phyloP scores from a whole-genome alignment of 2,113 vertebrate species.

The Saimiri boliviensis region DNA sequence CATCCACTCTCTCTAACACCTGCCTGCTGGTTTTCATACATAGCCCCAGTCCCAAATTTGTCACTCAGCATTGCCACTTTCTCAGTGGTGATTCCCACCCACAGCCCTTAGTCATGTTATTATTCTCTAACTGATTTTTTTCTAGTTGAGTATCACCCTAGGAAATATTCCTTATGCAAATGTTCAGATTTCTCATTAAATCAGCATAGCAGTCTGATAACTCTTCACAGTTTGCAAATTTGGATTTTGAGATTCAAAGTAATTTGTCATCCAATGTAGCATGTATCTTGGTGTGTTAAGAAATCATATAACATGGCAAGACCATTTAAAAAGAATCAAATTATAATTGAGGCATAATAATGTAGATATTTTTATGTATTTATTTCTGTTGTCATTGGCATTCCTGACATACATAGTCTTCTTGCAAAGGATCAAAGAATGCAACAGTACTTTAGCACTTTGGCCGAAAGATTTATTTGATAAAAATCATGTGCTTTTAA shows the following conservation, averaged over 20 bases:
- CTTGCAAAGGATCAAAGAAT: slow-evolving; percentile 23
- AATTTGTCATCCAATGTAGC: neutral
- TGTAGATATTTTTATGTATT: neutral
- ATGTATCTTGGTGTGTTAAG: neutral
- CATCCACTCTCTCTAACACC: neutral
- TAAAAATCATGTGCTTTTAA: neutral
- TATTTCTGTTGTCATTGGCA: neutral
- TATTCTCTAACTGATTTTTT: neutral
- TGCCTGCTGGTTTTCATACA: neutral
- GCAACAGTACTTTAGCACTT: neutral
- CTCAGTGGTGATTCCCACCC: neutral
- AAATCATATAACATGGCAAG: neutral
- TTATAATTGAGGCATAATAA: neutral
- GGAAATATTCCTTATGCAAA: neutral
- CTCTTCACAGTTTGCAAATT: neutral
- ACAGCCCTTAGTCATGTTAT: neutral
- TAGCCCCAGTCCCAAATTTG: neutral
- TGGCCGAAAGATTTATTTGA: slow-evolving; percentile 30
- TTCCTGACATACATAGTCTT: neutral
- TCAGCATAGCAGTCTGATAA: neutral
- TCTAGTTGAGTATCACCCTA: neutral
- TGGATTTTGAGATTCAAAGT: neutral
- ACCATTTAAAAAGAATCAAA: neutral
- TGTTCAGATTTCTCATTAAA: neutral
- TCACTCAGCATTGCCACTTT: neutral